Evolutionary conservation across 23 tunicate species (phyloP), one percentile per base, ranked within the genome.

Genomic region (Phallusia fumigata): DNA sequence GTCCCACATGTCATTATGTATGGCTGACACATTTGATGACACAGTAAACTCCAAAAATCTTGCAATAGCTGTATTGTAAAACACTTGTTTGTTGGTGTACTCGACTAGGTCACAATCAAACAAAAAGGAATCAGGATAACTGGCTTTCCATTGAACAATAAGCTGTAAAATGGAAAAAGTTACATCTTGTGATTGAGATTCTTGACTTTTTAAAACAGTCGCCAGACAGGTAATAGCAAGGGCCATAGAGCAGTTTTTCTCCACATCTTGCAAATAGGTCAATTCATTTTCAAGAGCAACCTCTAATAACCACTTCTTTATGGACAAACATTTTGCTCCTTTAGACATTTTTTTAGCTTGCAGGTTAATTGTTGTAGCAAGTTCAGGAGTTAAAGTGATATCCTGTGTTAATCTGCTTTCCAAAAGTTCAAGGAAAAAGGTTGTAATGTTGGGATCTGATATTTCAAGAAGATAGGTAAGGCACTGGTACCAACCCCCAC

Each of bases 1-100:
- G 65, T 93, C 97, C 97, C 97, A 93, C 21, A 52, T 35, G 2
- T 80, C 85, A 21, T 76, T 49, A 32, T 82, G 30, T 0, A 86
- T 53, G 19, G 73, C 31, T 47, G 31, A 84, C 35, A 83, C 80
- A 53, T 33, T 50, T 10, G 31, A 22, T 18, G 36, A 30, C 6
- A 91, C 65, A 0, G 77, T 36, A 13, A 33, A 79, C 30, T 84
- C 8, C 11, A 85, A 72, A 22, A 91, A 83, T 28, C 72, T 33
- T 11, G 85, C 90, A 31, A 86, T 76, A 13, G 80, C 84, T 76
- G 79, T 35, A 64, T 91, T 91, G 24, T 86, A 73, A 19, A 64
- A 24, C 18, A 86, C 0, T 33, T 82, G 79, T 24, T 81, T 52
- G 30, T 51, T 44, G 19, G 35, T 26, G 28, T 81, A 32, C 36